Evolutionary conservation across 1,140 invertebrate genomes (phyloP), one percentile per base, ranked within the genome.

Genomic region (Ephestia elutella): DNA sequence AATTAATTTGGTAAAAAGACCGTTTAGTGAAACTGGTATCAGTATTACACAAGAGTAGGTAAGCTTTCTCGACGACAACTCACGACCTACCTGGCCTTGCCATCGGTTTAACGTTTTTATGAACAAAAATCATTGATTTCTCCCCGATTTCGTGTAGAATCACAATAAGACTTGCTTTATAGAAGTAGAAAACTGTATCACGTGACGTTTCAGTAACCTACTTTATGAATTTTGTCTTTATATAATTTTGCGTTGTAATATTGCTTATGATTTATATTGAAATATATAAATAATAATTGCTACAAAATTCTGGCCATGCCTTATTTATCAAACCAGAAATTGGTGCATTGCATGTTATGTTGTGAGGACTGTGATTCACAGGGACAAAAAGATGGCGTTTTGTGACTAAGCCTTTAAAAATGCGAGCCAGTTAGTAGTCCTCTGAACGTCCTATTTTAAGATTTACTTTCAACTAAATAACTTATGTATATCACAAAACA

Each of bases 401-500:
- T 68, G 73, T 86, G 83, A 87, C 78, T 83, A 85, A 86, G 68
- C 49, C 66, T 69, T 82, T 73, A 82, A 86, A 84, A 82, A 84
- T 82, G 78, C 71, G 75, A 77, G 65, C 68, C 71, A 80, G 78
- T 80, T 77, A 80, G 71, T 65, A 74, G 68, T 65, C 75, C 55
- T 71, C 51, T 35, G 38, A 32, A 28, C 53, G 49, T 11, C 56
- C 53, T 68, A 65, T 62, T 65, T 68, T 60, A 44, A 48, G 57
- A 35, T 53, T 60, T 65, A 53, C 48, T 63, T 63, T 59, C 62
- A 3, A 25, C 21, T 25, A 25, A 25, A n/a, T n/a, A 25, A 25
- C 21, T 25, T 7, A 7, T 25, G 21, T 25, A 25, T 25, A 7
- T 25, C 7, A 25, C 2, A 25, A 25, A 25, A 7, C 21, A 25